These are phyloP conservation scores for Salvelinus namaycush DNA, from an alignment of 2,113 vertebrate species.

Conservation along the genomic window DNA sequence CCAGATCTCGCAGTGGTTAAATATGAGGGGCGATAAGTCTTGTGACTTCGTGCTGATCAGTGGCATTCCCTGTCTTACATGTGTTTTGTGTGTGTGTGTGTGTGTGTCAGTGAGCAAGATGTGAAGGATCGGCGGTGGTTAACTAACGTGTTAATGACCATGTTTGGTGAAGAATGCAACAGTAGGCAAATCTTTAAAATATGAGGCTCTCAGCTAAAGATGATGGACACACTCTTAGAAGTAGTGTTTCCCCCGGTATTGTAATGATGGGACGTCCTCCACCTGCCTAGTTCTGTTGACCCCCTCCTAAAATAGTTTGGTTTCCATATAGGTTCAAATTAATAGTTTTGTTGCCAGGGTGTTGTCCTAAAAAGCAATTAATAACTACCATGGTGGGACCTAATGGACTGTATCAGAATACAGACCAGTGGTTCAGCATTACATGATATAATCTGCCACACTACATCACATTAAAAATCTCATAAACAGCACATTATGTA, in stretches of 20 bases:
- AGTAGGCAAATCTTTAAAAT: constrained; percentile 14
- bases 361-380: background rate
- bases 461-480: background rate
- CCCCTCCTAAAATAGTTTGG: too few relatives aligned
- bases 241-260: background rate
- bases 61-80: constrained; percentile 42
- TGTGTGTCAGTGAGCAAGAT: background rate
- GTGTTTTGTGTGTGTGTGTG: constrained; percentile 8
- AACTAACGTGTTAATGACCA: constrained; percentile 23
- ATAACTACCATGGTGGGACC: constrained; percentile 3
- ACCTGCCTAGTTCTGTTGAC: too few relatives aligned
- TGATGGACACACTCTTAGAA: background rate
- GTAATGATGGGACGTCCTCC: background rate
- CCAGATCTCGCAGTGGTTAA: constrained; percentile 39
- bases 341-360: too few relatives aligned
- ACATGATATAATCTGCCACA: background rate
- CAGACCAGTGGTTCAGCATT: background rate
- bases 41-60: constrained; percentile 63
- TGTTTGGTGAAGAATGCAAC: constrained; percentile 12
- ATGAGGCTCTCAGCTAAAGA: constrained; percentile 7
- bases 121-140: background rate
- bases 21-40: constrained; percentile 60
- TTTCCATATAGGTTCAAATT: too few relatives aligned
- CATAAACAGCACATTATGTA: too few relatives aligned
- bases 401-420: background rate